Evolutionary conservation across 2,888 invertebrate genomes (phyloP).

Genomic region (Chrysotoxum bicinctum): DNA sequence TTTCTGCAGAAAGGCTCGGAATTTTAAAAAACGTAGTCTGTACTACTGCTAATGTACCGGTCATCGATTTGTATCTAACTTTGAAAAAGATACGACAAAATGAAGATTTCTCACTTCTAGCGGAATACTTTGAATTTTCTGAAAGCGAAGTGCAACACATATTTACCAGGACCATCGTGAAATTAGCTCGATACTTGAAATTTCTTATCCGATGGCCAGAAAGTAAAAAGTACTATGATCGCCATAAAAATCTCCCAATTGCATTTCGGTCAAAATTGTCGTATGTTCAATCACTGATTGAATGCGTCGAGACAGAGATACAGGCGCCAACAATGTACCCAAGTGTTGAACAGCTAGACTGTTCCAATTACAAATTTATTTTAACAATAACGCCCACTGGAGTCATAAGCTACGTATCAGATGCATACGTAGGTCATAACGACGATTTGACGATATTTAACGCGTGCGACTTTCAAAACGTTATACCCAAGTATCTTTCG

Average conservation of each 20-base stretch:
- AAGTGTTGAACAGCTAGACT: conserved; percentile 76
- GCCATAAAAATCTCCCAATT: conserved; percentile 80
- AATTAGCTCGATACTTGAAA: conserved; percentile 78
- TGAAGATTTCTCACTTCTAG: conserved; percentile 78
- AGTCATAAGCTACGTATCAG: conserved; percentile 80
- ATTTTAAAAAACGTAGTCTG: conserved; percentile 79
- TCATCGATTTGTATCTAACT: conserved; percentile 79
- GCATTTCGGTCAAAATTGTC: conserved; percentile 79
- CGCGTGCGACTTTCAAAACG: conserved; percentile 77
- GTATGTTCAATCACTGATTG: conserved; percentile 80
- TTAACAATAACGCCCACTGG: conserved; percentile 80
- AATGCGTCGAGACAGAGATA: conserved; percentile 80
- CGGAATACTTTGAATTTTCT: conserved; percentile 79
- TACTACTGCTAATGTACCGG: conserved; percentile 76
- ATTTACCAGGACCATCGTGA: conserved; percentile 77
- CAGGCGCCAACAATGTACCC: conserved; percentile 75
- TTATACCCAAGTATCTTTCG: conserved; percentile 80
- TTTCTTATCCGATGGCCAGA: conserved; percentile 80
- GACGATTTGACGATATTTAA: conserved; percentile 80
- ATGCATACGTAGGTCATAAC: conserved; percentile 79
- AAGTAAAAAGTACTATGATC: conserved; percentile 79
- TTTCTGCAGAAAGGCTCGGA: conserved; percentile 76
- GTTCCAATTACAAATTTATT: conserved; percentile 80
- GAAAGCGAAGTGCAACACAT: conserved; percentile 78
- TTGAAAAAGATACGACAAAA: conserved; percentile 79